Conservation (phyloP, 2,113 vertebrate species). For the Hyaena hyaena region DNA sequence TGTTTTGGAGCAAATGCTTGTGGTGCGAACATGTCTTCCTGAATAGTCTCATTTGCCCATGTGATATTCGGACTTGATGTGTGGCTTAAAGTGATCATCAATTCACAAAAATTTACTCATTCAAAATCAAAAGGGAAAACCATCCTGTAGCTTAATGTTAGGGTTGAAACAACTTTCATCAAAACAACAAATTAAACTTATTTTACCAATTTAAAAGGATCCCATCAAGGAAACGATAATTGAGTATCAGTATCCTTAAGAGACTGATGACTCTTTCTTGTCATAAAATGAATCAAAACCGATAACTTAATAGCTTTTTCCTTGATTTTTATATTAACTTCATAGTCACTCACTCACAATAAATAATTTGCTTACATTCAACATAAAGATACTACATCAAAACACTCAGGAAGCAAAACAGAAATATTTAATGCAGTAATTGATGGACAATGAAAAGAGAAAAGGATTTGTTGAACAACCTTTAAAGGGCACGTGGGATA, state of each 20-base stretch:
- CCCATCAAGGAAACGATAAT: not conserved
- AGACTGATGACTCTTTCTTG: not conserved
- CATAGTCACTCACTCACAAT: not conserved
- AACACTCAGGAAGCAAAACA: slow-evolving; percentile 22
- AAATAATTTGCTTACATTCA: not conserved
- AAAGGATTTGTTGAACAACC: not conserved
- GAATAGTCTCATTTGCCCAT: not conserved
- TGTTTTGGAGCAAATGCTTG: slow-evolving; percentile 21
- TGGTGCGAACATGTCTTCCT: not conserved
- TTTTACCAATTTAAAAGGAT: not conserved
- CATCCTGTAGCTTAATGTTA: not conserved
- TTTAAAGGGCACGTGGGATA: not conserved
- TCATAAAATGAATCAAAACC: slow-evolving; percentile 2
- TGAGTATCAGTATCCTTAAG: not conserved
- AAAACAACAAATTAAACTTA: not conserved
- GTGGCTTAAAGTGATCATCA: slow-evolving; percentile 50
- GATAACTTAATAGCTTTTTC: not conserved
- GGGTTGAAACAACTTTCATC: not conserved
- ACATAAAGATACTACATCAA: not conserved
- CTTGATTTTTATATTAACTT: not conserved
- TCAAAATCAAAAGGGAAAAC: not conserved
- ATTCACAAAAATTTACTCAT: slow-evolving; percentile 66
- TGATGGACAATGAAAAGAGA: not conserved
- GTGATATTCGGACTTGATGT: not conserved
- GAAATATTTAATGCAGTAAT: not conserved